These are phyloP conservation scores for Sesia bembeciformis DNA, from an alignment of 2,888 invertebrate species.

Conservation along the genomic window DNA sequence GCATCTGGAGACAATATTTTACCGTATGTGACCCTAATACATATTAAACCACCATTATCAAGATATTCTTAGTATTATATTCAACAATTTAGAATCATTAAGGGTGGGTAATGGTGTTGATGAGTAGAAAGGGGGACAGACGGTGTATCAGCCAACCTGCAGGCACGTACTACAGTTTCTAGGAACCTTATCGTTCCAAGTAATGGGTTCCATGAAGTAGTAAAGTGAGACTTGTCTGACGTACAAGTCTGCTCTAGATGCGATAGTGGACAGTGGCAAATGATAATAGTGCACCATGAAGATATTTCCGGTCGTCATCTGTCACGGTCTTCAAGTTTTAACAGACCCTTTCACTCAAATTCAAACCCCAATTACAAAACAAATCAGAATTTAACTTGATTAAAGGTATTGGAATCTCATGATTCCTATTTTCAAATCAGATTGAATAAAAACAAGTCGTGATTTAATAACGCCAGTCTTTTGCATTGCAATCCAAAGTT, in stretches of 20 bases:
- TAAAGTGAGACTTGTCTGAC: conserved; percentile 7
- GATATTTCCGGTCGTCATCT: too few relatives aligned
- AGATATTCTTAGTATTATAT: conserved; percentile 20
- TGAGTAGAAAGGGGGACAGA: conserved; percentile 13
- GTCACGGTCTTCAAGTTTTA: too few relatives aligned
- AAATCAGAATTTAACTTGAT: too few relatives aligned
- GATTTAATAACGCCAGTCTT: too few relatives aligned
- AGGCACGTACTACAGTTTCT: conserved; percentile 15
- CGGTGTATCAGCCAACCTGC: conserved; percentile 5
- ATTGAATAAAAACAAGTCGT: too few relatives aligned
- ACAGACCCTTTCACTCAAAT: too few relatives aligned
- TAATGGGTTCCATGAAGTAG: conserved; percentile 23
- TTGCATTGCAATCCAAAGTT: conserved; percentile 1
- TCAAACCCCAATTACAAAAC: too few relatives aligned
- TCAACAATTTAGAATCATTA: conserved; percentile 36
- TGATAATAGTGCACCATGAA: background rate
- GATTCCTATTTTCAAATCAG: too few relatives aligned
- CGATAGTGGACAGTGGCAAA: background rate
- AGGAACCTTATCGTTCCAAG: conserved; percentile 18
- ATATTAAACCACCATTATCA: conserved; percentile 22
- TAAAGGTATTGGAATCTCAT: too few relatives aligned
- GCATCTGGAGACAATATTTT: background rate
- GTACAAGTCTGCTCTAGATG: background rate
- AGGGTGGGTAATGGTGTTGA: conserved; percentile 19
- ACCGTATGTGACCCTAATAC: conserved; percentile 14